These are phyloP conservation scores for Eurystomus gularis DNA, from an alignment of 2,113 vertebrate genomes.

Conservation along the genomic window DNA sequence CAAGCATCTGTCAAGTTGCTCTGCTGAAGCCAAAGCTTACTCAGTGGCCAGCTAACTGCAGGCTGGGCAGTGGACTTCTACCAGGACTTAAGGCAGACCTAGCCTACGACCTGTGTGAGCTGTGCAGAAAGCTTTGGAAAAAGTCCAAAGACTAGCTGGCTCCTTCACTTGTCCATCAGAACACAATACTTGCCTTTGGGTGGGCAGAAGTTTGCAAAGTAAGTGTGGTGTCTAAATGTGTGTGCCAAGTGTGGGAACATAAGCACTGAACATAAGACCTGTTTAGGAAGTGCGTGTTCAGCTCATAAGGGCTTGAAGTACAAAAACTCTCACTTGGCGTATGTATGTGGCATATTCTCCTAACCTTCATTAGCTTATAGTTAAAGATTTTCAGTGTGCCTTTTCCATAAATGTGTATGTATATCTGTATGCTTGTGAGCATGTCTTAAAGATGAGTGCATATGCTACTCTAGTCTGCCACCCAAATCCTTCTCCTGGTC, in stretches of 20 bases:
- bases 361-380: background rate
- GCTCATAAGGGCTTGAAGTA: background rate
- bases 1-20: background rate
- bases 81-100: background rate
- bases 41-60: background rate
- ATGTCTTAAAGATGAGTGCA: background rate
- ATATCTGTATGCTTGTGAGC: background rate
- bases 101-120: background rate
- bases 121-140: background rate
- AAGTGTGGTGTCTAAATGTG: background rate
- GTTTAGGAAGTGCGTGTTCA: background rate
- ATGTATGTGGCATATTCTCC: background rate
- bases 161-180: background rate
- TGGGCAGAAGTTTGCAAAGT: background rate
- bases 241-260: background rate
- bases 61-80: background rate
- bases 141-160: background rate
- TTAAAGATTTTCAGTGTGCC: background rate
- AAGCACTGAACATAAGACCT: background rate
- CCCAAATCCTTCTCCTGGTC: background rate
- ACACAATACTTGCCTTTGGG: background rate
- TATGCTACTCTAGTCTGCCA: background rate
- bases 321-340: background rate
- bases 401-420: background rate
- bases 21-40: background rate